Evolutionary conservation across 1,140 invertebrate species (phyloP), one percentile per base, ranked within the genome.

Genomic region (Drosophila seguyi): DNA sequence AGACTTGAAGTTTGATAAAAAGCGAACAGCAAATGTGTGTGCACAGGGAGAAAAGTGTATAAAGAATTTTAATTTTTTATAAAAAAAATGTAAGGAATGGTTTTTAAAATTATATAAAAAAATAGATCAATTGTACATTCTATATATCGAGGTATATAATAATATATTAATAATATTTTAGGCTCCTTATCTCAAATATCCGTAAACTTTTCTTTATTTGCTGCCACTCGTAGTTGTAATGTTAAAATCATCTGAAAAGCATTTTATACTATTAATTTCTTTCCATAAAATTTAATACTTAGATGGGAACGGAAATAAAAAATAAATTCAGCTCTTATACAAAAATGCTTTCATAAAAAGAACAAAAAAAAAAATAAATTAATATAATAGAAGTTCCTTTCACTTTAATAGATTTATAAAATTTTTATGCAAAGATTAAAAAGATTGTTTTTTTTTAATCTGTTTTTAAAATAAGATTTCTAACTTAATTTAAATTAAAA

Each of bases 1-100:
- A 27, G 41, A 58, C 45, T 47, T 72, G 16, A 27, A 61, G 55
- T 67, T 67, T 67, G 42, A 67, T 55, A 60, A 66, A 60, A 16
- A 36, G 20, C 22, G 18, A 65, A 52, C 5, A 65, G 31, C 34
- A 71, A 58, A 67, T 27, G 60, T 25, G 39, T 39, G 56, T 50
- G 44, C 39, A 22, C 14, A 44, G 50, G 41, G 29, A 41, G 22
- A 56, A 41, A n/a, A n/a, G n/a, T n/a, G n/a, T n/a, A n/a, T n/a
- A n/a, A n/a, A n/a, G n/a, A n/a, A n/a, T n/a, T n/a, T n/a, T n/a
- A n/a, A n/a, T n/a, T n/a, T n/a, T n/a, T n/a, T n/a, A n/a, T n/a
- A n/a, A n/a, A n/a, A n/a, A n/a, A n/a, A n/a, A n/a, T n/a, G n/a
- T n/a, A n/a, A n/a, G n/a, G n/a, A n/a, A n/a, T n/a, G n/a, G n/a